Base-by-base conservation (phyloP, 2,888 invertebrate species). In the Cremastinae sp. region DNA sequence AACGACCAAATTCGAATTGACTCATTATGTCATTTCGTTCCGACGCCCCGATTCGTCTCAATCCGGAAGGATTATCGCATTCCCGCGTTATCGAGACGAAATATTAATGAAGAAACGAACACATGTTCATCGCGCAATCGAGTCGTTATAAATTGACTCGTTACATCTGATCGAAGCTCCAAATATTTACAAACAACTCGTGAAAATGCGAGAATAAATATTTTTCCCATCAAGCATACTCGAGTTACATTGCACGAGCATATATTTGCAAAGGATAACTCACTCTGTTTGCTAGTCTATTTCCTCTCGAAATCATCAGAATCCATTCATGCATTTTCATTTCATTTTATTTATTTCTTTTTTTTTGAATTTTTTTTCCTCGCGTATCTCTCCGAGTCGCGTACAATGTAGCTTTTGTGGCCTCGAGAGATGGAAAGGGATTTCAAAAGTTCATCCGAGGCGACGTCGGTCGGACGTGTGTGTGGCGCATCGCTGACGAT, bases 381-480 rank as follows among this genome's bases (percentile, higher is more conserved):
- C 7, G 35, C 37, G 10, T 55, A 20, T 16, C 39, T 55, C 43
- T 45, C 41, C 55, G 14, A 47, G 28, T 49, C 49, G 22, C 35
- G 49, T 65, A 55, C 59, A 59, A 64, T 68, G 59, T 41, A 62
- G 58, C 68, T 55, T 45, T 66, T 37, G 55, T 49, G 64, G 59
- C 69, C 64, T 73, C 76, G 53, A 69, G 75, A 64, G 66, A 59
- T 28, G 28, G 28, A 28, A 28, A 28, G 41, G 66, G 41, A 51
- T 70, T 65, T 70, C 61, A 61, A 76, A 70, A 73, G 73, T 76
- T 73, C 69, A 56, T 64, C n/a, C 73, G 69, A 55, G 12, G 47
- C 73, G 64, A 65, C 69, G 59, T 59, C 14, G 55, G 37, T 64
- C 47, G 69, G 58, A 73, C 76, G 65, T 75, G 64, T 75, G 64